A percentile compares a stretch with the other conserved stretches of the same genome.
Evolutionary conservation across 2,888 invertebrate genomes (phyloP).

Genomic region (Ophion ellenae): DNA sequence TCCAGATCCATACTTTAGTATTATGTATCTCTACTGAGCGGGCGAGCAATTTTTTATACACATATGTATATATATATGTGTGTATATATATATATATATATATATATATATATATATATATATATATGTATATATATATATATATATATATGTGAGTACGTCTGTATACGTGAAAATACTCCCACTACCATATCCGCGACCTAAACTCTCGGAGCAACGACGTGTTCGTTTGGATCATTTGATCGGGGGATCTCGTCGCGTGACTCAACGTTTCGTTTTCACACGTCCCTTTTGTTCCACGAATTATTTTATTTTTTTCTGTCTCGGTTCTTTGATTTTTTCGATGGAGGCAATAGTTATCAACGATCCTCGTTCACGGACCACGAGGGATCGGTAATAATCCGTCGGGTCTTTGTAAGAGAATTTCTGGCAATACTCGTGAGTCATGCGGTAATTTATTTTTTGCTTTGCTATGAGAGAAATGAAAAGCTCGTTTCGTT

Average conservation of each 20-base stretch:
- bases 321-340: not conserved
- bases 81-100: not conserved
- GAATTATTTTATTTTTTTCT: conserved; percentile 9
- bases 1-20: conserved; percentile 50
- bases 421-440: not conserved
- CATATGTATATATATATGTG: not conserved
- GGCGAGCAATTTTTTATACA: not conserved
- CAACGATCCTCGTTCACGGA: not conserved
- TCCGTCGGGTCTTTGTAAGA: not conserved
- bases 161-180: not conserved
- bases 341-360: conserved; percentile 27
- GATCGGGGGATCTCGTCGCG: conserved; percentile 25
- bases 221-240: conserved; percentile 8
- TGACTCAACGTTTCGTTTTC: conserved; percentile 36
- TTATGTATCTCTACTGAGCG: conserved; percentile 33
- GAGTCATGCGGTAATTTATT: conserved; percentile 1
- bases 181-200: not conserved
- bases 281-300: conserved; percentile 32
- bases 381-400: not conserved
- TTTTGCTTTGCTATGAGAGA: not conserved
- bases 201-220: conserved; percentile 22
- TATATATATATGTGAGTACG: too few relatives aligned
- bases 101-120: not conserved
- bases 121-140: too few relatives aligned
- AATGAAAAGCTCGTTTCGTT: not conserved